These are phyloP conservation scores for Chaetoderma sp. DNA, from an alignment of 2,888 invertebrate species.

Conservation along the genomic window DNA sequence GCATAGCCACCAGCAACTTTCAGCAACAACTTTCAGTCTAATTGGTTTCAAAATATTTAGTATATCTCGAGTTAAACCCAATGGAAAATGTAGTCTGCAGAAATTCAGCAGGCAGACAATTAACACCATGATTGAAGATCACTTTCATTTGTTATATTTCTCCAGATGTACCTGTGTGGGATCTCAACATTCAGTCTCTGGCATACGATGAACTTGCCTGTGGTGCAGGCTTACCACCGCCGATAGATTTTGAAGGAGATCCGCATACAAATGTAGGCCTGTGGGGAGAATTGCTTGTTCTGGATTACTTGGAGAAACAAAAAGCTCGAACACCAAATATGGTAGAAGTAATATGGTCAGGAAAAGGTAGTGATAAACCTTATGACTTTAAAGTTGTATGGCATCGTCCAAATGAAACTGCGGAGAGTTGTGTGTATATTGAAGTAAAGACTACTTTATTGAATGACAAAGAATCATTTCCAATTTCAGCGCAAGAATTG, in stretches of 20 bases:
- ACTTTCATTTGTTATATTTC: neutral
- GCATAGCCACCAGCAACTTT: too few relatives aligned
- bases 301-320: conserved; percentile 52
- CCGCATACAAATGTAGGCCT: conserved; percentile 47
- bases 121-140: too few relatives aligned
- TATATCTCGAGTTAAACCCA: too few relatives aligned
- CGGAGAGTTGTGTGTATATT: conserved; percentile 19
- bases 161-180: conserved; percentile 56
- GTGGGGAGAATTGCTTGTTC: conserved; percentile 62
- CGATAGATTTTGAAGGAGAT: conserved; percentile 26
- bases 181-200: conserved; percentile 46
- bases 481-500: conserved; percentile 61
- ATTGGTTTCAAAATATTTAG: too few relatives aligned
- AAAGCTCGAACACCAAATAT: conserved; percentile 39
- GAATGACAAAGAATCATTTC: conserved; percentile 58
- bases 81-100: too few relatives aligned
- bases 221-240: conserved; percentile 36
- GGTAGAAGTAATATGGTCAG: conserved; percentile 50
- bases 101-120: too few relatives aligned
- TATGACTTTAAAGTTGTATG: conserved; percentile 59
- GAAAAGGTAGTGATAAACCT: conserved; percentile 50
- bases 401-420: conserved; percentile 30
- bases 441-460: conserved; percentile 59
- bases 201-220: conserved; percentile 50
- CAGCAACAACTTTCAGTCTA: neutral